Base-by-base conservation (phyloP, 2,797 vertebrate species). In the Galago senegalensis region DNA sequence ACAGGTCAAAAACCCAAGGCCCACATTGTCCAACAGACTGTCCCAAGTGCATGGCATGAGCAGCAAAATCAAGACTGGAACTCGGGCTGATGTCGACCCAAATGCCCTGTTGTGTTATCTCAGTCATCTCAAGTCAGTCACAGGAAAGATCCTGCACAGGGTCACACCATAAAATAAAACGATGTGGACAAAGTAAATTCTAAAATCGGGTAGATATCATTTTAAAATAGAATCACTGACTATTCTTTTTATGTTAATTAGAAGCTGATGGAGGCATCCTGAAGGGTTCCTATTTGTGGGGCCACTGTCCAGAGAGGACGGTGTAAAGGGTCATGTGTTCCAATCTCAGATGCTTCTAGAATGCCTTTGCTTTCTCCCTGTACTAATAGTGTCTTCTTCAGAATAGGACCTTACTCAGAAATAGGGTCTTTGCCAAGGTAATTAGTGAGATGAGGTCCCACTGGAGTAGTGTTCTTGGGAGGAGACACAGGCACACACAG, bases 131-230 rank as follows among this genome's bases (percentile, higher is more conserved):
- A 76, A n/a, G 65, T 63, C 29, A 60, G 23, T 31, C 37, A 25
- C 5, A 79, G 6, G 46, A 61, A 89, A 53, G 17, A 34, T 12
- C 34, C 61, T 80, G 80, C 37, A 87, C 25, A 70, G 61, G 76
- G 18, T 43, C 53, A 80, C 34, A 67, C 3, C 56, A 3, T 40
- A 94, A 96, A 95, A 87, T 76, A 65, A 87, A 94, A 87, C 7
- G n/a, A 17, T 12, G 17, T 46, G 84, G 25, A 95, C 46, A 18
- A 75, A 40, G 56, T 53, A 75, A 72, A 63, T 29, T 79, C 16
- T 79, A 79, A 56, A 80, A 31, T 2, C 20, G 2, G 13, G 75
- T 43, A 70, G 16, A 12, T 75, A 61, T 81, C 77, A 46, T 53
- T 90, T 83, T 84, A 80, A 94, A 79, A 96, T 79, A 53, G 86